phyloP scores from a whole-genome alignment of 2,797 vertebrate genomes.

The Chloroceryle inda region DNA sequence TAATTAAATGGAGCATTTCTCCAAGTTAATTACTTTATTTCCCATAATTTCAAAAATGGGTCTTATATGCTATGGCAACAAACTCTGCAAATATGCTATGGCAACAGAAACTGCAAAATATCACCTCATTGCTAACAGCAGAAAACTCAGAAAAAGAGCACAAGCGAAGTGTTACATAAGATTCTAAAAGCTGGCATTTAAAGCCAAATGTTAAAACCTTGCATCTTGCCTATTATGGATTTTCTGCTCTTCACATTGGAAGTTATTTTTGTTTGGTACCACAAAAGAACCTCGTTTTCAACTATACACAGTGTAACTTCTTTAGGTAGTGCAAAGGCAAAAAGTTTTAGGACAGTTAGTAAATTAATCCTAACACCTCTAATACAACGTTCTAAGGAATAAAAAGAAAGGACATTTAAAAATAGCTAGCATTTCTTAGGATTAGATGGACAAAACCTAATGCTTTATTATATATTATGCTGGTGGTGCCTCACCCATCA shows the following conservation, averaged over 20 bases:
- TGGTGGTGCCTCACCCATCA: neutral
- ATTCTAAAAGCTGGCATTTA: neutral
- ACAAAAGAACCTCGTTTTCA: neutral
- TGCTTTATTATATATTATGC: neutral
- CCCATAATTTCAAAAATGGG: neutral
- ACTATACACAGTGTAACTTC: neutral
- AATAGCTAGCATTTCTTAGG: neutral
- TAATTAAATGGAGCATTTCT: neutral
- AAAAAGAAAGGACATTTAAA: neutral
- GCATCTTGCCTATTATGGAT: neutral
- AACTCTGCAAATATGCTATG: neutral
- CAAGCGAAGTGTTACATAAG: neutral
- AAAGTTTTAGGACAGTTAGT: accelerated
- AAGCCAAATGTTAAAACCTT: neutral
- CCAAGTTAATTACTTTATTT: neutral
- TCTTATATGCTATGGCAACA: neutral
- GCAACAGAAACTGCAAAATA: neutral
- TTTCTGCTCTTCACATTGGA: neutral
- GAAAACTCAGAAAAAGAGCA: neutral
- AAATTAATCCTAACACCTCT: neutral
- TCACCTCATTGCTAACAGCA: neutral
- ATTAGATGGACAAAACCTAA: neutral
- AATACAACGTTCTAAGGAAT: neutral
- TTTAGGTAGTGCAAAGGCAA: neutral
- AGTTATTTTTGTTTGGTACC: neutral